Evolutionary conservation across 1,140 invertebrate genomes (phyloP).

Genomic region (Bombus picipes): DNA sequence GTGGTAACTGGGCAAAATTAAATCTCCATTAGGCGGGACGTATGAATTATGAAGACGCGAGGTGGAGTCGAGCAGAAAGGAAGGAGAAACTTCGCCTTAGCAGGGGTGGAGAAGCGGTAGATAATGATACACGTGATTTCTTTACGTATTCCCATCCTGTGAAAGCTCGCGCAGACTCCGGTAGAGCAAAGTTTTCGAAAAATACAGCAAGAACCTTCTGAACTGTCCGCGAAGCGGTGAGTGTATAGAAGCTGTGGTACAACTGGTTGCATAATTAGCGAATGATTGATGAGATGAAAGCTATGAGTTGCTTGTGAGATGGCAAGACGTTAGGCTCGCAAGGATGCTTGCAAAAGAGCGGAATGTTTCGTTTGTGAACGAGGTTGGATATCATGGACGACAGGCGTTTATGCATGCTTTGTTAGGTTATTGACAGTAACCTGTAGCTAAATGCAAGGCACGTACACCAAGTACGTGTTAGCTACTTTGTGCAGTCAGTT

Average conservation of each 20-base stretch:
- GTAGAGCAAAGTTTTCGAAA: background rate
- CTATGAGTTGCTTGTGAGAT: background rate
- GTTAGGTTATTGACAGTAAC: conserved; percentile 6
- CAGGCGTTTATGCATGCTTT: background rate
- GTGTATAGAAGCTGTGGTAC: conserved; percentile 28
- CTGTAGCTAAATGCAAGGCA: conserved; percentile 38
- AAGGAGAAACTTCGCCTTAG: background rate
- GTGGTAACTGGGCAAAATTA: conserved; percentile 72
- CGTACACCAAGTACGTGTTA: conserved; percentile 49
- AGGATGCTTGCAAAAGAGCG: conserved; percentile 49
- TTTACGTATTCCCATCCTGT: background rate
- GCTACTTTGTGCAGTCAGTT: conserved; percentile 27
- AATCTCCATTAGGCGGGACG: conserved; percentile 75
- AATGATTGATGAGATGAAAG: conserved; percentile 50
- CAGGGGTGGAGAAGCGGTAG: no score
- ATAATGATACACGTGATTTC: background rate
- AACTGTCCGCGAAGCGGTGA: conserved; percentile 35
- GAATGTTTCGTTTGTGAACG: background rate
- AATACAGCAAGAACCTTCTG: conserved; percentile 4
- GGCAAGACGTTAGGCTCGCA: conserved; percentile 5
- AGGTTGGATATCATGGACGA: background rate
- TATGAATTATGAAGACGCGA: conserved; percentile 75
- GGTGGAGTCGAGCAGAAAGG: conserved; percentile 40
- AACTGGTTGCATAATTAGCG: conserved; percentile 54
- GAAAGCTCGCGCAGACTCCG: background rate